phyloP scores from a whole-genome alignment of 2,113 vertebrate species.

The Toxotes chatareus region DNA sequence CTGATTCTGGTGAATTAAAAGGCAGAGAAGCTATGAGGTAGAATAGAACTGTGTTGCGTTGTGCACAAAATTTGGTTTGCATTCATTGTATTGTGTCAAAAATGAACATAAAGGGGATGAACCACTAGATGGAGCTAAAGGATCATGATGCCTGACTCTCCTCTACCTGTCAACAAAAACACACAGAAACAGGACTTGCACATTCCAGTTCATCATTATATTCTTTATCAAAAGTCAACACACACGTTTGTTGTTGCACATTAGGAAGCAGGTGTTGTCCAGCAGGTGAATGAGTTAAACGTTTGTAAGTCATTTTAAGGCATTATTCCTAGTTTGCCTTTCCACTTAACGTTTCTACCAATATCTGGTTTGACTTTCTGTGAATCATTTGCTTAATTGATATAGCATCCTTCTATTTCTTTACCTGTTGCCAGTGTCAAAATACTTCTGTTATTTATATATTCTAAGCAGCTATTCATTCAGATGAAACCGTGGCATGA shows the following conservation, averaged over 20 bases:
- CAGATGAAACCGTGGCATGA: neutral
- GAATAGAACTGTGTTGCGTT: neutral
- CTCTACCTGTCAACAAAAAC: neutral
- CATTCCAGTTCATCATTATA: neutral
- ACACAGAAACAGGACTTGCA: neutral
- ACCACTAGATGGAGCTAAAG: conserved; percentile 61
- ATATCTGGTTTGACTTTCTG: neutral
- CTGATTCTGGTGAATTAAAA: neutral
- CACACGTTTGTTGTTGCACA: neutral
- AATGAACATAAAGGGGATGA: neutral
- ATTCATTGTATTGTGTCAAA: neutral
- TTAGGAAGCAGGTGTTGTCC: neutral
- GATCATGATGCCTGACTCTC: neutral
- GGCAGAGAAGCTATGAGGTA: neutral
- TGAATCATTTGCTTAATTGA: neutral
- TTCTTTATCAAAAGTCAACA: neutral
- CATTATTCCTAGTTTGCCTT: neutral
- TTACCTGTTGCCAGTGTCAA: neutral
- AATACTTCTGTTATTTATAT: neutral
- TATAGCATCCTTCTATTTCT: no score
- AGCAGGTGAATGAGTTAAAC: no score
- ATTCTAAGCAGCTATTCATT: conserved; percentile 15
- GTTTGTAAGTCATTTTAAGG: no score
- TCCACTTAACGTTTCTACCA: neutral
- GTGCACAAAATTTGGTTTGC: neutral